Conservation (phyloP, 2,888 invertebrate genomes). For the Cataglyphis livida region DNA sequence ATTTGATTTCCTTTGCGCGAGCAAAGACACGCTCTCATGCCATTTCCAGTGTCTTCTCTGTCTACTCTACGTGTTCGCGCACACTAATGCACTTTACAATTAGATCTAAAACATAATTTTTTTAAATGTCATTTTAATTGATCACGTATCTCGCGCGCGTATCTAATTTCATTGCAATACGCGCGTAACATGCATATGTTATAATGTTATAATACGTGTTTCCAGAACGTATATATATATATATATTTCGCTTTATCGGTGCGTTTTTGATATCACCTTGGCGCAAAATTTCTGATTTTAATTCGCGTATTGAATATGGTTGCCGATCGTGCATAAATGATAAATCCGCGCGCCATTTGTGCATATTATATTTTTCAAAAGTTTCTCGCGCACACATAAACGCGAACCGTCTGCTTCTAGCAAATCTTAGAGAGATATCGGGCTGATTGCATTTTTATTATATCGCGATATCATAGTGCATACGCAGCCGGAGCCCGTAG, state of each 20-base stretch:
- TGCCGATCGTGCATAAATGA: slow-evolving; percentile 9
- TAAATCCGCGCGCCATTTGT: neutral
- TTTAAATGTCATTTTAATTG: neutral
- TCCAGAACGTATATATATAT: neutral
- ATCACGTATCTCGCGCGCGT: neutral
- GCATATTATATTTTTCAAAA: slow-evolving; percentile 12
- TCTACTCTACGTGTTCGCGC: slow-evolving; percentile 16
- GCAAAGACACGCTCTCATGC: slow-evolving; percentile 24
- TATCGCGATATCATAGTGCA: slow-evolving; percentile 51
- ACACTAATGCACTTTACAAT: neutral
- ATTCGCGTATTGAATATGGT: neutral
- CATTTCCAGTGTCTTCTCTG: slow-evolving; percentile 25
- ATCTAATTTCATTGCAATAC: neutral
- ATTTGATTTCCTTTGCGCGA: slow-evolving; percentile 47
- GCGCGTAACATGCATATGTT: neutral
- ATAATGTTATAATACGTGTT: neutral
- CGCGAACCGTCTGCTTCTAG: slow-evolving; percentile 35
- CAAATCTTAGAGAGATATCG: slow-evolving; percentile 17
- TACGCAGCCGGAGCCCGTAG: slow-evolving; percentile 28
- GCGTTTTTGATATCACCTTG: neutral
- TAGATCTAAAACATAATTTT: neutral
- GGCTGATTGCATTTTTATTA: slow-evolving; percentile 38
- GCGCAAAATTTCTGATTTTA: neutral
- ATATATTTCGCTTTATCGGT: neutral
- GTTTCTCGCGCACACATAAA: slow-evolving; percentile 22